These are phyloP conservation scores for Tinamus major DNA, from an alignment of 2,797 vertebrate genomes.

Conservation along the genomic window DNA sequence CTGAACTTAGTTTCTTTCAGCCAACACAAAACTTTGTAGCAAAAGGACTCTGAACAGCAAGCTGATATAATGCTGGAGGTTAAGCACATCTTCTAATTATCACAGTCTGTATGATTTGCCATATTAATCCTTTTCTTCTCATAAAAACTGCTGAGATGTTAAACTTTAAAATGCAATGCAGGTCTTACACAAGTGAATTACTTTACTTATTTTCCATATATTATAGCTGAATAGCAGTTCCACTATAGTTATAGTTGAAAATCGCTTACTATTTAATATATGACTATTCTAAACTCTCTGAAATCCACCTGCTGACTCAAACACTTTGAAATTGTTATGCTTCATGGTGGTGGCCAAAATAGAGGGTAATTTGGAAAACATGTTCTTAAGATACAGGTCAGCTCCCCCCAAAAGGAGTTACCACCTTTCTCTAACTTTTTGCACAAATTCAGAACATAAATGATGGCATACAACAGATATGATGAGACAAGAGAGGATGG, in stretches of 20 bases:
- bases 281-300: neutral
- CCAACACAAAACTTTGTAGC: neutral
- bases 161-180: conserved; percentile 36
- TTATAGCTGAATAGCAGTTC: conserved; percentile 45
- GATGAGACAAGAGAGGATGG: neutral
- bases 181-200: conserved; percentile 57
- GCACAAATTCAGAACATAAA: neutral
- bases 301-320: conserved; percentile 38
- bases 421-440: neutral
- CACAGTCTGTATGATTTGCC: neutral
- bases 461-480: neutral
- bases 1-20: neutral
- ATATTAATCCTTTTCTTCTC: neutral
- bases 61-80: neutral
- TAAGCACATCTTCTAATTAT: conserved; percentile 25
- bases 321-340: neutral
- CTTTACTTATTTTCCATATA: conserved; percentile 60
- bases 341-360: conserved; percentile 9
- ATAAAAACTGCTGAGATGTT: conserved; percentile 46
- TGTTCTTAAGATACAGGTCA: neutral
- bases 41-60: neutral
- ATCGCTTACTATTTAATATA: conserved; percentile 28
- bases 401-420: neutral
- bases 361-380: neutral
- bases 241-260: neutral